Conservation (phyloP, 1,140 invertebrate genomes). For the Belonocnema kinseyi region DNA sequence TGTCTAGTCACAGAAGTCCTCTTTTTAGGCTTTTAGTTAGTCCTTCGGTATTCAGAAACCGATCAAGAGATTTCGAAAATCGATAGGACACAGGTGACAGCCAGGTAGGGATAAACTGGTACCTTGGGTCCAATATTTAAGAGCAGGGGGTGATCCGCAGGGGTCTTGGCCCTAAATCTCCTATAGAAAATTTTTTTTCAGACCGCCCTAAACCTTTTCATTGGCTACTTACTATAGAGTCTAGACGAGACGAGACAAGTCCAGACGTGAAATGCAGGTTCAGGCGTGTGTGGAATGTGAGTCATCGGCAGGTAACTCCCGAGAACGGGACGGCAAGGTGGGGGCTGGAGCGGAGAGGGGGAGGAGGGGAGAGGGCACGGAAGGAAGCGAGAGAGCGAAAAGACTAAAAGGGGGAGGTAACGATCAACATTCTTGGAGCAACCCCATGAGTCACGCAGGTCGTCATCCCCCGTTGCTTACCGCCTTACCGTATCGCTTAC, state of each 20-base stretch:
- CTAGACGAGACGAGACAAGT: too few species aligned
- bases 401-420: constrained; percentile 22
- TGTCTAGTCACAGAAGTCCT: neutral
- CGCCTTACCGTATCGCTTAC: constrained; percentile 40
- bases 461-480: constrained; percentile 53
- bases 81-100: neutral
- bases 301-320: constrained; percentile 17
- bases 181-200: neutral
- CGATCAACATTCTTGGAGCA: constrained; percentile 62
- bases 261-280: constrained; percentile 20
- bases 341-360: neutral
- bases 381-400: constrained; percentile 37
- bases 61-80: neutral
- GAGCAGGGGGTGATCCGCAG: neutral
- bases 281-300: constrained; percentile 24
- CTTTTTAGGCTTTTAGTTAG: neutral
- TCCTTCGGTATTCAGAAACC: neutral
- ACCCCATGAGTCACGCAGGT: constrained; percentile 63
- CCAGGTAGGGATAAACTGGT: too few species aligned
- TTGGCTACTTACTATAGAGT: neutral
- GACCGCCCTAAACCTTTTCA: neutral
- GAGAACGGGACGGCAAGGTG: neutral
- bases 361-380: constrained; percentile 21
- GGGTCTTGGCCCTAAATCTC: constrained; percentile 11
- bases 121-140: neutral